These are phyloP conservation scores for Zoroaster sp. DNA, from an alignment of 53 echinoderm and acorn worm genomes.

Conservation along the genomic window DNA sequence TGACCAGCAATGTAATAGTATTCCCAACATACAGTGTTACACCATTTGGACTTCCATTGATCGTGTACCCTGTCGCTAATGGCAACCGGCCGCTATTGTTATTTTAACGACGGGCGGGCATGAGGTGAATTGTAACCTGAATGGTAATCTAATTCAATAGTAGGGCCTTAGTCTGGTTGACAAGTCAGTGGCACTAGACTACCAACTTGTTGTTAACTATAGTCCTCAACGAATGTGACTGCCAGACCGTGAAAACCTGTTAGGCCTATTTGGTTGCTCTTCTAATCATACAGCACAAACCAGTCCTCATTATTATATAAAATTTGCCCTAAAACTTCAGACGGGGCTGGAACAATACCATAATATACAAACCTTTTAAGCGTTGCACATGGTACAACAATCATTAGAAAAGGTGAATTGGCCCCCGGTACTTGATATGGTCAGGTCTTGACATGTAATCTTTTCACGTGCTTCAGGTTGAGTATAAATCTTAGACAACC, in stretches of 20 bases:
- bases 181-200: slow-evolving; percentile 8
- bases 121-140: slow-evolving; percentile 9
- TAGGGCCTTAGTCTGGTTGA: neutral
- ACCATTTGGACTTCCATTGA: neutral
- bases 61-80: slow-evolving; percentile 21
- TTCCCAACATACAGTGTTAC: neutral
- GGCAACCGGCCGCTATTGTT: slow-evolving; percentile 46
- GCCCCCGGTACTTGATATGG: neutral
- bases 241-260: neutral
- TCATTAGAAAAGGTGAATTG: neutral
- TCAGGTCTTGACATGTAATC: slow-evolving; percentile 8
- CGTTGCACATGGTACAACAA: neutral
- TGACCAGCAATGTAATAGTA: neutral
- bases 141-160: slow-evolving; percentile 38
- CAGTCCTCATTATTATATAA: too few relatives aligned
- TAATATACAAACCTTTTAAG: neutral
- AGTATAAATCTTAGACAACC: neutral
- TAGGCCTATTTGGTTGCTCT: neutral
- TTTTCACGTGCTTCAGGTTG: neutral
- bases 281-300: neutral
- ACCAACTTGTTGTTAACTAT: neutral
- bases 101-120: neutral
- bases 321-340: too few relatives aligned
- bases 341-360: too few relatives aligned
- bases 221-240: neutral